Conservation (phyloP, 2,797 vertebrate species). For the Oreochromis mossambicus region DNA sequence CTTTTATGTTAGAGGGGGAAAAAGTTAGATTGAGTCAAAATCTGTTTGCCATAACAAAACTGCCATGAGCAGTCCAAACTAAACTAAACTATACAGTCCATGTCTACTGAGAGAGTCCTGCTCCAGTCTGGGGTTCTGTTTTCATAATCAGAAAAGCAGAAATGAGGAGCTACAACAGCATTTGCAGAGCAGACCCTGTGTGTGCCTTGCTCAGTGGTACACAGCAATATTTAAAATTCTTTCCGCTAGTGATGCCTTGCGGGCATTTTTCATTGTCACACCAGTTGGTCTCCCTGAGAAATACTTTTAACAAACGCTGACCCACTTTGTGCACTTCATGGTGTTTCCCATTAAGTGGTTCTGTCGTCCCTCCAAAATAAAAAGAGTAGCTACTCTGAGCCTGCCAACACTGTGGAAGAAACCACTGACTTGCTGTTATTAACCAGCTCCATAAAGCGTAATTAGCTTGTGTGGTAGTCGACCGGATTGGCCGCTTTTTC, state of each 20-base stretch:
- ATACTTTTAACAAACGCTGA: constrained; percentile 17
- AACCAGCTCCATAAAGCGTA: constrained; percentile 39
- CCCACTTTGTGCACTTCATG: constrained; percentile 5
- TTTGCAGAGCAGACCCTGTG: background rate
- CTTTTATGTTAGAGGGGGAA: background rate
- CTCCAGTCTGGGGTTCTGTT: background rate
- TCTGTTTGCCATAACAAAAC: constrained; percentile 30
- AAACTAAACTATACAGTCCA: background rate
- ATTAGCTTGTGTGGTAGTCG: background rate
- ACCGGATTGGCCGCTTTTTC: background rate
- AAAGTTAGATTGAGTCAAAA: constrained; percentile 13
- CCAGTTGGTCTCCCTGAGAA: constrained; percentile 5
- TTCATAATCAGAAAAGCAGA: background rate
- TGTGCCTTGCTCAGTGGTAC: constrained; percentile 31
- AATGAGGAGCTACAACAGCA: background rate
- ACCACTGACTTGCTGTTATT: constrained; percentile 33
- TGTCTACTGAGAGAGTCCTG: background rate
- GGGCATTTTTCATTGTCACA: background rate
- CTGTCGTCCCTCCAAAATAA: constrained; percentile 32
- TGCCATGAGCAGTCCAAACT: background rate
- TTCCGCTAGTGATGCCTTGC: background rate
- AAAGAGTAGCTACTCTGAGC: constrained; percentile 20
- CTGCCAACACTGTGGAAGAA: constrained; percentile 29
- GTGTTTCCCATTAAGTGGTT: constrained; percentile 39
- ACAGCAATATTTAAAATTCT: background rate